Base-by-base conservation (phyloP, 2,888 invertebrate species). In the Chaetogeoica ovagalla region DNA sequence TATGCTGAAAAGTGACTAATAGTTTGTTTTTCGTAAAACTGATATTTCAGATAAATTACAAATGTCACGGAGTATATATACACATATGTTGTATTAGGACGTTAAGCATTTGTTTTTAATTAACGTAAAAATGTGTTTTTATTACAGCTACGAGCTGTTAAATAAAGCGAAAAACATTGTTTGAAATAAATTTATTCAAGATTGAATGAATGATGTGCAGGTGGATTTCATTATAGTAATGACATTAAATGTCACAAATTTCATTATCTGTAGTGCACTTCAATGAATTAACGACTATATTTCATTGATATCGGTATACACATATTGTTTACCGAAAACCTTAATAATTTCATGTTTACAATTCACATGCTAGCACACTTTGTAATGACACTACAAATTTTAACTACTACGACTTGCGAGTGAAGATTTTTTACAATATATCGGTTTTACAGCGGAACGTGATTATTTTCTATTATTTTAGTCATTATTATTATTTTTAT, bases 251-350 rank as follows among this genome's bases (percentile, higher is more conserved):
- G 55, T 13, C 13, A 55, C 55, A 55, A 69, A 69, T 55, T 30
- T 52, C 9, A 69, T 69, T 69, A 69, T 69, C 69, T 55, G 30
- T 55, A 55, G 21, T 43, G 55, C 69, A 69, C 69, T 69, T 69
- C 30, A 68, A 55, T 9, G 65, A 68, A 68, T 52, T 68, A 66
- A 30, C 0, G 23, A 52, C 52, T 9, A 13, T 15, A 23, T 68
- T 21, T 23, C 23, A 30, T 68, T 52, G 23, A 69, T 69, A 55
- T 30, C 43, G 30, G 21, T 60, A 60, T 23, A 43, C 59, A 9
- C 17, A 52, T 21, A 30, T 17, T 55, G 30, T 52, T 55, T 52
- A 63, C 60, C 21, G 37, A 66, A 66, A 48, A 4, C 66, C 48
- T 43, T n/a, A n/a, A 30, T 30, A 30, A n/a, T 21, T 65, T 48